These are phyloP conservation scores for Nasonia giraulti DNA, from an alignment of 1,140 invertebrate genomes.

Conservation along the genomic window DNA sequence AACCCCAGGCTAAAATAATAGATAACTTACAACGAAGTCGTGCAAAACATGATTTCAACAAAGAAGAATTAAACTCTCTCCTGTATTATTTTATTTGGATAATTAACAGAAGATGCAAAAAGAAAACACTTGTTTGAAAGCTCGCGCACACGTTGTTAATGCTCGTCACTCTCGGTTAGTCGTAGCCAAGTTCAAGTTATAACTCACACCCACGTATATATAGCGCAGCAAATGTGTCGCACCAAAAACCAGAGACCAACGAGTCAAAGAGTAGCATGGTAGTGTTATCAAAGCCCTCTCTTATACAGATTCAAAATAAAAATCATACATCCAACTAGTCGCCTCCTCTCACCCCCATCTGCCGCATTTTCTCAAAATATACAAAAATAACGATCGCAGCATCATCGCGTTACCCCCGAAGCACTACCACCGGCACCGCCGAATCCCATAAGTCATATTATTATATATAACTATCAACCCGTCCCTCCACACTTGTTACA, in stretches of 20 bases:
- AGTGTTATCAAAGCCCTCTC: neutral
- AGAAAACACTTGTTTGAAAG: neutral
- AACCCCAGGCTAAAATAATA: no score
- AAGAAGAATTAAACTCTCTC: neutral
- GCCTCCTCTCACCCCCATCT: neutral
- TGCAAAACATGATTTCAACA: neutral
- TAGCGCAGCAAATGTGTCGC: neutral
- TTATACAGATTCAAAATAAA: neutral
- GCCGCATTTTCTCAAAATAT: neutral
- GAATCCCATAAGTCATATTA: neutral
- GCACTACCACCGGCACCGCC: neutral
- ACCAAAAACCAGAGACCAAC: neutral
- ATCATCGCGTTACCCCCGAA: neutral
- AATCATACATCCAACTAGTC: neutral
- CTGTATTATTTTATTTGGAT: neutral
- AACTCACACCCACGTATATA: no score
- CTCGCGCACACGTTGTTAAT: no score
- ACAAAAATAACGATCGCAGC: no score
- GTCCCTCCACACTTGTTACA: neutral
- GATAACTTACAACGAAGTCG: neutral
- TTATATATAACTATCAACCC: neutral
- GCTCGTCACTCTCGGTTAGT: neutral
- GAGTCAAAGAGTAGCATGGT: neutral
- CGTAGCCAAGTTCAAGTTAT: no score
- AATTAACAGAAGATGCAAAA: no score